A percentile compares a stretch with the other conserved stretches of the same genome.
Conservation (phyloP, 2,113 vertebrate species). For the Nycticebus coucang region DNA sequence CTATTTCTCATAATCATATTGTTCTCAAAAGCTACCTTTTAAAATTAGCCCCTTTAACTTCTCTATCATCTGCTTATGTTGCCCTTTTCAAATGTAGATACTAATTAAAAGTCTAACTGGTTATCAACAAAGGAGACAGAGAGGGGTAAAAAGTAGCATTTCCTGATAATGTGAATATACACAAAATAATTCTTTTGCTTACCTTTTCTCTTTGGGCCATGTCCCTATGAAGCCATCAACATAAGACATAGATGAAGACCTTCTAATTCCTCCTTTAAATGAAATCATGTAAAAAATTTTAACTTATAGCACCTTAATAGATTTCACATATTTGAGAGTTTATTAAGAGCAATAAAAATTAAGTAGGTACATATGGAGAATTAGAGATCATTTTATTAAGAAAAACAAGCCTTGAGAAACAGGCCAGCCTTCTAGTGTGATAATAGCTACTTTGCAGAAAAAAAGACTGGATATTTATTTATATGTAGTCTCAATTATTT, state of each 20-base stretch:
- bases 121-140: neutral
- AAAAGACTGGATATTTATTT: neutral
- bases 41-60: neutral
- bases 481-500: neutral
- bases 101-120: neutral
- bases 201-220: slow-evolving; percentile 99
- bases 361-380: neutral
- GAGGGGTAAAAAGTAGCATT: neutral
- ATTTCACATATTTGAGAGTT: neutral
- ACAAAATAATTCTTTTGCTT: slow-evolving; percentile 34
- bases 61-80: neutral
- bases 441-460: neutral
- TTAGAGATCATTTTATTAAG: neutral
- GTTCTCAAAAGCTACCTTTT: neutral
- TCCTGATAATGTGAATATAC: neutral
- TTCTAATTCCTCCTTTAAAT: slow-evolving; percentile 92
- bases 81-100: neutral
- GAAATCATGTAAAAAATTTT: neutral
- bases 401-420: neutral
- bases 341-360: neutral
- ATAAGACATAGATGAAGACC: slow-evolving; percentile 98
- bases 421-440: neutral
- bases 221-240: slow-evolving; percentile 96
- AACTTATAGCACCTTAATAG: neutral
- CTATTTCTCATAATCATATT: neutral